A percentile compares a stretch with the other conserved stretches of the same genome.
phyloP scores from a whole-genome alignment of 2,888 invertebrate species.

The Caenorhabditis angaria region DNA sequence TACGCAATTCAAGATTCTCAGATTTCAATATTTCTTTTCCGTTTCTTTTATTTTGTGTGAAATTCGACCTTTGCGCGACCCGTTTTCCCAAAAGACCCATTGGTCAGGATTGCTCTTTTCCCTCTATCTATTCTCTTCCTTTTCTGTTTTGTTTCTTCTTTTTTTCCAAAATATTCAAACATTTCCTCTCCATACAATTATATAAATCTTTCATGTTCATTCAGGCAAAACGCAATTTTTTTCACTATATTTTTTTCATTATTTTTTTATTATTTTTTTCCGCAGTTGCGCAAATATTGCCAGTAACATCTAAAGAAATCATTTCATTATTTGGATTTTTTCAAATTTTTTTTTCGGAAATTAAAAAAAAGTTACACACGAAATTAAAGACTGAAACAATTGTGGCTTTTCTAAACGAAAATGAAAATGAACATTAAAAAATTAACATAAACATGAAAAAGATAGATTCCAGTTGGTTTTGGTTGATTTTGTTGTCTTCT shows the following conservation, averaged over 20 bases:
- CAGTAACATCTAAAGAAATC: too few relatives aligned
- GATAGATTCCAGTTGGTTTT: background rate
- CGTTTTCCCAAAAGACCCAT: conserved; percentile 2
- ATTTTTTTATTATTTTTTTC: background rate
- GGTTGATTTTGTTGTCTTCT: background rate
- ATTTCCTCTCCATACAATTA: conserved; percentile 2
- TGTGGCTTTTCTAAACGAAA: too few relatives aligned
- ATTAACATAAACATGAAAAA: too few relatives aligned
- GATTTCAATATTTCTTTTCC: conserved; percentile 2
- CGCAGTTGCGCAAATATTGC: background rate
- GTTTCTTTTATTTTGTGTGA: background rate
- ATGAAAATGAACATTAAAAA: too few relatives aligned
- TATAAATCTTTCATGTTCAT: conserved; percentile 4
- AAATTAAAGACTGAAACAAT: too few relatives aligned
- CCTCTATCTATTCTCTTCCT: background rate
- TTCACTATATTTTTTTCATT: background rate
- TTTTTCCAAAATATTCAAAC: background rate
- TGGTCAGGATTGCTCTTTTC: background rate
- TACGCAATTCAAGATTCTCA: background rate
- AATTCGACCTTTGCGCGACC: background rate
- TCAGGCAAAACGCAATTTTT: conserved; percentile 3
- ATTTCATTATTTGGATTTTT: too few relatives aligned
- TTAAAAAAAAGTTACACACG: too few relatives aligned
- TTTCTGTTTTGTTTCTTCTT: conserved; percentile 4
- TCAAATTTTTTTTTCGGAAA: too few relatives aligned